phyloP scores from a whole-genome alignment of 2,113 vertebrate genomes.

The Andinoacara biseriatus region DNA sequence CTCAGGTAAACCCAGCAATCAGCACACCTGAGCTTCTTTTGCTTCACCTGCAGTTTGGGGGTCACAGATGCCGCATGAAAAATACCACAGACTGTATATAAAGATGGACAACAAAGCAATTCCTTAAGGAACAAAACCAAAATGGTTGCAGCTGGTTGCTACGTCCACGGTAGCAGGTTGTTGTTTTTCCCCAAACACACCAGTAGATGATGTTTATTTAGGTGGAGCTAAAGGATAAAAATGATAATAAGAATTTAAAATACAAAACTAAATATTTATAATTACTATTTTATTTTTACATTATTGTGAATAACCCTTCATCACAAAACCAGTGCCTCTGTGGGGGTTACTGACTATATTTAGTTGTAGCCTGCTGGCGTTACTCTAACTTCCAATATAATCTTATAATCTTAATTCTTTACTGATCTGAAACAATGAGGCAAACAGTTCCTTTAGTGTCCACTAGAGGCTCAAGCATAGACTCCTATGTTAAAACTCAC shows the following conservation, averaged over 20 bases:
- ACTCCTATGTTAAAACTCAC: neutral
- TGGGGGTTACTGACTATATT: neutral
- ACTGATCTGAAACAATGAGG: neutral
- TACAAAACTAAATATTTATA: neutral
- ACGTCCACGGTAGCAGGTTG: too few relatives aligned
- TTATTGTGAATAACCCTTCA: neutral
- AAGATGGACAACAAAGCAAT: neutral
- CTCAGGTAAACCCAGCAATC: conserved; percentile 20
- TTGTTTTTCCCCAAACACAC: too few relatives aligned
- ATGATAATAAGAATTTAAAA: neutral
- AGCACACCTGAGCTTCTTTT: neutral
- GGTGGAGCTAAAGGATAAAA: neutral
- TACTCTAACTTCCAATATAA: neutral
- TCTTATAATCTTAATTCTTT: neutral
- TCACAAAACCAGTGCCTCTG: too few relatives aligned
- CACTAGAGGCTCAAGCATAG: neutral
- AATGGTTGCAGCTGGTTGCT: too few relatives aligned
- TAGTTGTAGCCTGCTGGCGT: neutral
- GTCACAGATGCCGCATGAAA: neutral
- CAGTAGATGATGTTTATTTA: too few relatives aligned
- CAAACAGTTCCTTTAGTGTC: neutral
- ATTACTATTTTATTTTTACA: neutral
- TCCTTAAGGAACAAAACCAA: too few relatives aligned
- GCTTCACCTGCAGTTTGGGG: neutral
- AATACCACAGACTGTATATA: neutral